A percentile compares a stretch with the other conserved stretches of the same genome.
Conservation (phyloP, 2,113 vertebrate genomes). For the Taxidea taxus region DNA sequence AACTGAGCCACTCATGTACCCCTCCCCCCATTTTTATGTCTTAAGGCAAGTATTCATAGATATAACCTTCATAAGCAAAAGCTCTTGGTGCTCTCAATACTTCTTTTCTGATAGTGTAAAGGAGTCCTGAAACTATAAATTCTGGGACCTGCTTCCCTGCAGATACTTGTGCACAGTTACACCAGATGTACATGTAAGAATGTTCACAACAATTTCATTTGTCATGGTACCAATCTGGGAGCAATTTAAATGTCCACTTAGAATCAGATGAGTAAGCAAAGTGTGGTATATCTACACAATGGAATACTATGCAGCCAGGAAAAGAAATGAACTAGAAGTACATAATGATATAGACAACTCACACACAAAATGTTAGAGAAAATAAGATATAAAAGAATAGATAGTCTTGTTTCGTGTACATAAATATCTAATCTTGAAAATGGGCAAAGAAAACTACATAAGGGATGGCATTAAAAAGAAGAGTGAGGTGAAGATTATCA, state of each 20-base stretch:
- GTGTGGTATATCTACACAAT: background rate
- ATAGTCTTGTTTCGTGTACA: background rate
- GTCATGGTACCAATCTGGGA: background rate
- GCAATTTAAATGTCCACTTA: background rate
- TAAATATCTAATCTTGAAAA: background rate
- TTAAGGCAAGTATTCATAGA: background rate
- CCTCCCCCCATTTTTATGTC: background rate
- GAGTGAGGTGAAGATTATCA: background rate
- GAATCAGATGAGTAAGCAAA: background rate
- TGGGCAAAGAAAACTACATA: background rate
- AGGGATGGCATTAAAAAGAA: background rate
- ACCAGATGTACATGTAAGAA: background rate
- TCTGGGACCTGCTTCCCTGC: background rate
- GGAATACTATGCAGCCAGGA: background rate
- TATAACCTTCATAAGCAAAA: background rate
- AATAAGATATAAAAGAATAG: background rate
- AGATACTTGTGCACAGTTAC: background rate
- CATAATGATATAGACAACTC: no score
- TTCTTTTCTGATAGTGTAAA: background rate
- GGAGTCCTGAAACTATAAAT: background rate
- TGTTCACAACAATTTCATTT: no score
- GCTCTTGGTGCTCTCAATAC: background rate
- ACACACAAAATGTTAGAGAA: background rate
- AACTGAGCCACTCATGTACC: background rate
- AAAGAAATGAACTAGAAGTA: background rate